Percentiles rank a stretch among this genome's conserved stretches.
Evolutionary conservation across 2,888 invertebrate genomes (phyloP).

Genomic region (Ecdyonurus torrentis): DNA sequence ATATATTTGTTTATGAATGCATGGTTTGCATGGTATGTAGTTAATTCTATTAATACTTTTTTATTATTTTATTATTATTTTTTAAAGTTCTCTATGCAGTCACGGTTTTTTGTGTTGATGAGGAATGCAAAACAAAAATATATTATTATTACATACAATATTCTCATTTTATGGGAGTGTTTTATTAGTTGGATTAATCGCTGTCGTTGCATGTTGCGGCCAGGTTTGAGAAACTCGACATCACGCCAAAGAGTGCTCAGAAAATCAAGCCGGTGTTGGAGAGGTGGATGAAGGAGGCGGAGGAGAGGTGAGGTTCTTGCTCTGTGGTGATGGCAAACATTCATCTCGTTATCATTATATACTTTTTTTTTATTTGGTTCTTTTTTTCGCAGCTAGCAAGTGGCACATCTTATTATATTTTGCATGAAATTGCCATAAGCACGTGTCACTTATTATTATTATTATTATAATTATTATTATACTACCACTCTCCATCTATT

Average conservation of each 20-base stretch:
- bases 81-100: background rate
- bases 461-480: no score
- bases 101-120: no score
- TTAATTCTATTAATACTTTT: constrained; percentile 10
- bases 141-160: background rate
- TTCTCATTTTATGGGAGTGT: no score
- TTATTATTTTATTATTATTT: constrained; percentile 9
- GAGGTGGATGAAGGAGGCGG: constrained; percentile 97
- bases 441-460: no score
- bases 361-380: no score
- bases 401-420: no score
- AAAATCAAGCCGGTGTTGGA: constrained; percentile 98
- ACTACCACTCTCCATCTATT: no score
- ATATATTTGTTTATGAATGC: constrained; percentile 9
- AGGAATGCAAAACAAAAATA: background rate
- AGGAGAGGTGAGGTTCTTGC: constrained; percentile 63
- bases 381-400: no score
- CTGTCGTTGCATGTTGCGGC: constrained; percentile 16
- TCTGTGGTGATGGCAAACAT: background rate
- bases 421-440: no score
- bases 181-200: background rate
- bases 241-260: constrained; percentile 98
- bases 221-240: constrained; percentile 98
- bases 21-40: no score
- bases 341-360: constrained; percentile 6